These are phyloP conservation scores for Pyrgus malvae DNA, from an alignment of 2,888 invertebrate species.

Conservation along the genomic window DNA sequence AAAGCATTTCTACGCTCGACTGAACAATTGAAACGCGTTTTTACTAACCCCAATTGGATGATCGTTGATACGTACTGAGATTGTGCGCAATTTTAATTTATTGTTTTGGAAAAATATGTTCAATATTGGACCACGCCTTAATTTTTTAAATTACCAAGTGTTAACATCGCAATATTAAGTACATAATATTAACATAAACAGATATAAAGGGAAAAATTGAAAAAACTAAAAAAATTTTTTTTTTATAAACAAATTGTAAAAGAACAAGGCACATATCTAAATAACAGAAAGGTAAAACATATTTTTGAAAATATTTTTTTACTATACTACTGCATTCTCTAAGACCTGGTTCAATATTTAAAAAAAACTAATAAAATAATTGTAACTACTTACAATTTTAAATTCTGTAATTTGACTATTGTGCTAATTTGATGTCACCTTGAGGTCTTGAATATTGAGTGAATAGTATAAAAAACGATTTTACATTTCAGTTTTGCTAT, in stretches of 20 bases:
- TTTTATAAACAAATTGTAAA: background rate
- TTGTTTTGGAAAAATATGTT: background rate
- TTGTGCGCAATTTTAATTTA: background rate
- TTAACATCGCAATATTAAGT: background rate
- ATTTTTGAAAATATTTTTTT: background rate
- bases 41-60: constrained; percentile 2
- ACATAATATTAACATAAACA: background rate
- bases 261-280: background rate
- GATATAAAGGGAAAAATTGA: background rate
- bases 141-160: background rate
- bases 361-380: background rate
- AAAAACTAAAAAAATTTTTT: background rate
- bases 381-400: no score
- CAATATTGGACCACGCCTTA: background rate
- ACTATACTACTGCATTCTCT: background rate
- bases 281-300: background rate
- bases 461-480: no score
- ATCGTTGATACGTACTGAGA: background rate
- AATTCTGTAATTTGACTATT: no score
- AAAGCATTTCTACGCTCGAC: constrained; percentile 23
- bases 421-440: no score
- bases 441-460: no score
- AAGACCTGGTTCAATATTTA: background rate
- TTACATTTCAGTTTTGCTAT: constrained; percentile 1
- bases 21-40: constrained; percentile 8